phyloP scores from a whole-genome alignment of 2,888 invertebrate species.

The Tinea semifulvella region DNA sequence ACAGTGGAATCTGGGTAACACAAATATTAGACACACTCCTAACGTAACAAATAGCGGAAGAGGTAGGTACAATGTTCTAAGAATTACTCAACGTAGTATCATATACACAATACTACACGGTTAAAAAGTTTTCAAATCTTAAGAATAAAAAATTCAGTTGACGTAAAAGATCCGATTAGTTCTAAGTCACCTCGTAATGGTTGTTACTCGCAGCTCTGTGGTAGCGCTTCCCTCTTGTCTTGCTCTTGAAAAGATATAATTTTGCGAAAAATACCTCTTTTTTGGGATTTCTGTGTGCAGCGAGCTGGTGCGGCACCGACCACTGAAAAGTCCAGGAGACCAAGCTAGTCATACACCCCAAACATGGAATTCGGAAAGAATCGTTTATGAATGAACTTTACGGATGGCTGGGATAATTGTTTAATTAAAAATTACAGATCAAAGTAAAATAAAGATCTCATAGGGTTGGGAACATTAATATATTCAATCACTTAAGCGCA shows the following conservation, averaged over 20 bases:
- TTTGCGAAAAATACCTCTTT: conserved; percentile 44
- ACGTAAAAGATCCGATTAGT: conserved; percentile 18
- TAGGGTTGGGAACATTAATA: too few relatives aligned
- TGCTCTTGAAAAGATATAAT: not conserved
- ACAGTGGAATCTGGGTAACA: conserved; percentile 38
- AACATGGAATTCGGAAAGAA: conserved; percentile 1
- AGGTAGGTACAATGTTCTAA: conserved; percentile 7
- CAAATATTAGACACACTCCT: conserved; percentile 8
- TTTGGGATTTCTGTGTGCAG: conserved; percentile 25
- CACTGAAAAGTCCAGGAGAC: conserved; percentile 58
- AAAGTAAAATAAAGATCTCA: too few relatives aligned
- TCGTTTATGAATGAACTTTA: not conserved
- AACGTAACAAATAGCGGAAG: conserved; percentile 3
- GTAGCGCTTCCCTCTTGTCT: conserved; percentile 4
- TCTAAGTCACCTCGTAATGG: conserved; percentile 58
- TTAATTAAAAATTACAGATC: too few relatives aligned
- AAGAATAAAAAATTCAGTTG: not conserved
- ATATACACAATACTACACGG: too few relatives aligned
- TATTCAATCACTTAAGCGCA: not conserved
- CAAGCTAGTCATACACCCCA: conserved; percentile 1
- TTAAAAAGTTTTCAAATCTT: too few relatives aligned
- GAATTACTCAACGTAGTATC: too few relatives aligned
- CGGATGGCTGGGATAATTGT: too few relatives aligned
- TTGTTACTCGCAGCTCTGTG: conserved; percentile 18
- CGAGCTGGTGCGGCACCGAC: conserved; percentile 30